Evolutionary conservation across 1,140 invertebrate species (phyloP).

Genomic region (Oedothorax gibbosus): DNA sequence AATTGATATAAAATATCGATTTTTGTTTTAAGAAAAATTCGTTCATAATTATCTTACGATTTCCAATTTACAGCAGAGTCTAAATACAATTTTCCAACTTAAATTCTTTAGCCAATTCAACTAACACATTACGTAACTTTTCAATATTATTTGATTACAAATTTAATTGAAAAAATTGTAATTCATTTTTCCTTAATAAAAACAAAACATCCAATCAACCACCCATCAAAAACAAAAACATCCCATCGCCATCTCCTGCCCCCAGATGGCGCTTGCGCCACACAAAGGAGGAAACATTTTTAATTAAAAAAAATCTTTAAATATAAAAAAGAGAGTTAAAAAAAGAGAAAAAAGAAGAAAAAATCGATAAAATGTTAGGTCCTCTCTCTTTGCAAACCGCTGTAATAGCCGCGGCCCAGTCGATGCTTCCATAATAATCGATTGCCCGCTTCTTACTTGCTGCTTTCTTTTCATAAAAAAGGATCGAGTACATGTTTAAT

Average conservation of each 20-base stretch:
- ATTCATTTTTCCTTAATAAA: too few species aligned
- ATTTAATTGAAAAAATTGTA: too few species aligned
- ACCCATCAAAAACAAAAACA: too few species aligned
- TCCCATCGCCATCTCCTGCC: not conserved
- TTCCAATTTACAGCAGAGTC: too few species aligned
- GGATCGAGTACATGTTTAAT: conserved; percentile 50
- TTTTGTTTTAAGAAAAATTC: too few species aligned
- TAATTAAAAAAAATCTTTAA: conserved; percentile 36
- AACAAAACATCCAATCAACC: too few species aligned
- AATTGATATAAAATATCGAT: too few species aligned
- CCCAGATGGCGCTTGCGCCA: conserved; percentile 43
- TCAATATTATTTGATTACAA: too few species aligned
- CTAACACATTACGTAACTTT: too few species aligned
- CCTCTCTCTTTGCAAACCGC: not conserved
- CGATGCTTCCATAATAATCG: conserved; percentile 40
- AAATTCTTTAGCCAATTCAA: too few species aligned
- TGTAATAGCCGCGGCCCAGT: not conserved
- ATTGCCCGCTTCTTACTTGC: conserved; percentile 23
- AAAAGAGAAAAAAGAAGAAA: conserved; percentile 26
- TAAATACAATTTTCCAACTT: too few species aligned
- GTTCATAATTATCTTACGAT: too few species aligned
- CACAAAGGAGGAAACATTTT: conserved; percentile 41
- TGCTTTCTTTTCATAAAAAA: conserved; percentile 45
- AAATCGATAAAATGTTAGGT: conserved; percentile 35
- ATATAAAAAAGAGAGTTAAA: conserved; percentile 29